Conservation (phyloP, 1,140 invertebrate species). For the Drosophila serrata region DNA sequence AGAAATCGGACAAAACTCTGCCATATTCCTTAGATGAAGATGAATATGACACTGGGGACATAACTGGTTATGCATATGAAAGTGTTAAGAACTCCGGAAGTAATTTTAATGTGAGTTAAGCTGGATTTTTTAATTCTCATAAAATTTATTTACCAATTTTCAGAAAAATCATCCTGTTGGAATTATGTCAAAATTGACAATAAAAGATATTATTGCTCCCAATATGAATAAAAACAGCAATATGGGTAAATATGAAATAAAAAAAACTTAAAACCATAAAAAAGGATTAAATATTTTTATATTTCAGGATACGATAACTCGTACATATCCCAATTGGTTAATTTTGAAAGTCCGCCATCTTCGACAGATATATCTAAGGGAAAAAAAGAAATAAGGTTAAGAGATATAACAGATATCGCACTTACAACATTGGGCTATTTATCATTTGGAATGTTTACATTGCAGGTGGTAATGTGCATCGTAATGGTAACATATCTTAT, state of each 20-base stretch:
- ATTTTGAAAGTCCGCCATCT: neutral
- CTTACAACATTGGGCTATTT: constrained; percentile 91
- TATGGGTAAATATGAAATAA: constrained; percentile 34
- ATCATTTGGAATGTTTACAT: constrained; percentile 91
- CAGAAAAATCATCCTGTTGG: constrained; percentile 17
- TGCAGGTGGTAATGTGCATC: constrained; percentile 91
- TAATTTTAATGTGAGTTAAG: constrained; percentile 25
- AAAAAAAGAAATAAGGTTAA: constrained; percentile 87
- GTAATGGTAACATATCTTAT: constrained; percentile 87
- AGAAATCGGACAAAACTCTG: neutral
- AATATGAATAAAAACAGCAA: constrained; percentile 45
- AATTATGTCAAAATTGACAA: neutral
- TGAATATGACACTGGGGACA: constrained; percentile 62
- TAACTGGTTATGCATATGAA: constrained; percentile 68
- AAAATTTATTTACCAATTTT: neutral
- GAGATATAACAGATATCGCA: constrained; percentile 91
- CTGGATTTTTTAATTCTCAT: neutral
- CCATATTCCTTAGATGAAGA: constrained; percentile 17
- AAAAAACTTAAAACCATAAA: neutral
- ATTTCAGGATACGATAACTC: constrained; percentile 48
- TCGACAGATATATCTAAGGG: constrained; percentile 25
- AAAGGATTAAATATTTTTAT: neutral
- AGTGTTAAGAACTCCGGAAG: constrained; percentile 2
- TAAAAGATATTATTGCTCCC: neutral
- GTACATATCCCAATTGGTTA: constrained; percentile 1